Percentiles rank a stretch among this genome's conserved stretches.
Evolutionary conservation across 1,140 invertebrate species (phyloP).

Genomic region (Bombus haemorrhoidalis): DNA sequence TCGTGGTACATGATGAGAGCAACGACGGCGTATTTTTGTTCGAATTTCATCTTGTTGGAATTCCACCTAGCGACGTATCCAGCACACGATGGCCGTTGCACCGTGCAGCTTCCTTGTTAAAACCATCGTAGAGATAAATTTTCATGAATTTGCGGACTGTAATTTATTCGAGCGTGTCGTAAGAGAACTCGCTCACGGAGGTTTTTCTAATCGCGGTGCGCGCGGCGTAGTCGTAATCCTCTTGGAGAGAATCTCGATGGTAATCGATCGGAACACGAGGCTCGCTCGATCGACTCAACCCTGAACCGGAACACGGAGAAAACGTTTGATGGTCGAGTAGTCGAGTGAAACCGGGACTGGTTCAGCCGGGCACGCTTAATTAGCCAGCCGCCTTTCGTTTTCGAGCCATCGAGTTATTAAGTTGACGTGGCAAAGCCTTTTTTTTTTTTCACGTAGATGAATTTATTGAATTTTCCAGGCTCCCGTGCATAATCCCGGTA

Average conservation of each 20-base stretch:
- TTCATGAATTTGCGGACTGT: slow-evolving; percentile 35
- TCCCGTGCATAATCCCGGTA: slow-evolving; percentile 4
- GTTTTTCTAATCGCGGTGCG: slow-evolving; percentile 28
- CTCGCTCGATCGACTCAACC: slow-evolving; percentile 56
- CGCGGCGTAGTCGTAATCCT: slow-evolving; percentile 32
- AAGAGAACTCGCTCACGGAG: slow-evolving; percentile 28
- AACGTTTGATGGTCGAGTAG: slow-evolving; percentile 62
- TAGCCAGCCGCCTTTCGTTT: slow-evolving; percentile 66
- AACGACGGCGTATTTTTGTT: neutral
- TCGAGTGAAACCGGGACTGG: slow-evolving; percentile 62
- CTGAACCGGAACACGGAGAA: slow-evolving; percentile 67
- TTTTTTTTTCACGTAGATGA: neutral
- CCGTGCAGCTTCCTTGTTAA: neutral
- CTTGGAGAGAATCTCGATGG: slow-evolving; percentile 53
- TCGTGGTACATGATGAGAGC: no score
- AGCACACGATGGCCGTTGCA: no score
- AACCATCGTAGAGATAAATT: slow-evolving; percentile 3
- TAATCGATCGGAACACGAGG: slow-evolving; percentile 65
- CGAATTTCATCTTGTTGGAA: neutral
- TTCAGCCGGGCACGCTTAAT: slow-evolving; percentile 61
- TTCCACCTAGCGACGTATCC: no score
- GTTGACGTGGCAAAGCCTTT: slow-evolving; percentile 2
- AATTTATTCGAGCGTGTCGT: slow-evolving; percentile 42
- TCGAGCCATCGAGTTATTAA: slow-evolving; percentile 47
- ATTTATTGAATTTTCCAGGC: slow-evolving; percentile 28